A percentile compares a stretch with the other conserved stretches of the same genome.
Conservation (phyloP, 1,140 invertebrate species). For the Dufourea novaeangliae region DNA sequence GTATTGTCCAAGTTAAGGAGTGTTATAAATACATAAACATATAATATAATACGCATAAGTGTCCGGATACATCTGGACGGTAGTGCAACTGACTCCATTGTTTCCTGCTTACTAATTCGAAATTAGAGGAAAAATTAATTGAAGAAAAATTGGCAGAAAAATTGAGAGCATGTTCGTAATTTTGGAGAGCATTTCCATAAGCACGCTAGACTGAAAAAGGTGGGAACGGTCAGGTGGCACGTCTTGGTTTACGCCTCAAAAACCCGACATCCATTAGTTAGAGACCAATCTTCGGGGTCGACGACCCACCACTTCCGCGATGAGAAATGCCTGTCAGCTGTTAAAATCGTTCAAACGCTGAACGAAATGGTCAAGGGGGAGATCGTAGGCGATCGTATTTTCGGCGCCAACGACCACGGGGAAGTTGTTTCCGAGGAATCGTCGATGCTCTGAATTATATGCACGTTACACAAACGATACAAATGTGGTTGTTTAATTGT, state of each 20-base stretch:
- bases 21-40: too few relatives aligned
- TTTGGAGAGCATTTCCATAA: too few relatives aligned
- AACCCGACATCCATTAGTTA: background rate
- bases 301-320: conserved; percentile 49
- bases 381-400: conserved; percentile 48
- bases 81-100: too few relatives aligned
- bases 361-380: conserved; percentile 26
- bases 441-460: conserved; percentile 11
- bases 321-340: conserved; percentile 66
- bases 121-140: too few relatives aligned
- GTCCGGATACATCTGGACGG: too few relatives aligned
- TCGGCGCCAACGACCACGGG: conserved; percentile 41
- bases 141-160: too few relatives aligned
- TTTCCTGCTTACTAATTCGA: too few relatives aligned
- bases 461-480: too few relatives aligned
- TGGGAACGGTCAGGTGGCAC: background rate
- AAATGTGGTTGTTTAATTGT: too few relatives aligned
- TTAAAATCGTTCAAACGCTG: conserved; percentile 65
- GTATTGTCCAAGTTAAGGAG: too few relatives aligned
- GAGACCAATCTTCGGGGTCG: conserved; percentile 45
- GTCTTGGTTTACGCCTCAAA: background rate
- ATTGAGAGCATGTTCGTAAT: too few relatives aligned
- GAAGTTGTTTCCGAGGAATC: conserved; percentile 14
- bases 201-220: background rate
- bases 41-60: too few relatives aligned